Evolutionary conservation across 2,797 vertebrate genomes (phyloP).

Genomic region (Darevskia mixta): DNA sequence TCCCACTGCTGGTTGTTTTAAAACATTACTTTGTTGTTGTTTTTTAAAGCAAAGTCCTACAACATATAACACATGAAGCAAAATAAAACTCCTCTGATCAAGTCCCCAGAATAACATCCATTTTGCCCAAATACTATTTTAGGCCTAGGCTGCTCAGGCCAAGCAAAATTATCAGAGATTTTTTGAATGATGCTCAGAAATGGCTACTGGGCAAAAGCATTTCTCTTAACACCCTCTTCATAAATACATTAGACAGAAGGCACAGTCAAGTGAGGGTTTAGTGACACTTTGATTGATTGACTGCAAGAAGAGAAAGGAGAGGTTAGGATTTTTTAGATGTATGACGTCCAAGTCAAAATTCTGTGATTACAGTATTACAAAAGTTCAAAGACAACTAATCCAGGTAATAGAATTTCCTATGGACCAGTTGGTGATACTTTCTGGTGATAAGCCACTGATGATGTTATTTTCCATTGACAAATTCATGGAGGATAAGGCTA

Average conservation of each 20-base stretch:
- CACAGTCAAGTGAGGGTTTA: not conserved
- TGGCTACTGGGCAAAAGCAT: not conserved
- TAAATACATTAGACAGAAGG: not conserved
- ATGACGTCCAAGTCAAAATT: not conserved
- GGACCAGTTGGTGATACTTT: not conserved
- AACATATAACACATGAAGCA: not conserved
- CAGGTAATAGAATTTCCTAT: not conserved
- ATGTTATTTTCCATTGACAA: too few species aligned
- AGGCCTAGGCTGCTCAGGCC: not conserved
- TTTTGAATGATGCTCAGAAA: not conserved
- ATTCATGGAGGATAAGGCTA: too few species aligned
- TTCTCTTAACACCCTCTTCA: not conserved
- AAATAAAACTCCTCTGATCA: not conserved
- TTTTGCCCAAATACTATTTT: not conserved
- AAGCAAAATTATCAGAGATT: not conserved
- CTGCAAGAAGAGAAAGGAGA: not conserved
- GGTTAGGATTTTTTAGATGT: not conserved
- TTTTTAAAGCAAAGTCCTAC: not conserved
- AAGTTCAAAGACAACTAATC: not conserved
- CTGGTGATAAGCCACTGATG: not conserved
- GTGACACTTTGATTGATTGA: not conserved
- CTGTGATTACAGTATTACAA: not conserved
- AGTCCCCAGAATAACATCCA: not conserved
- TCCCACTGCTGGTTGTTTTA: not conserved
- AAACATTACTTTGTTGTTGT: not conserved